Evolutionary conservation across 2,113 vertebrate genomes (phyloP), one percentile per base, ranked within the genome.

Genomic region (Nothobranchius furzeri): DNA sequence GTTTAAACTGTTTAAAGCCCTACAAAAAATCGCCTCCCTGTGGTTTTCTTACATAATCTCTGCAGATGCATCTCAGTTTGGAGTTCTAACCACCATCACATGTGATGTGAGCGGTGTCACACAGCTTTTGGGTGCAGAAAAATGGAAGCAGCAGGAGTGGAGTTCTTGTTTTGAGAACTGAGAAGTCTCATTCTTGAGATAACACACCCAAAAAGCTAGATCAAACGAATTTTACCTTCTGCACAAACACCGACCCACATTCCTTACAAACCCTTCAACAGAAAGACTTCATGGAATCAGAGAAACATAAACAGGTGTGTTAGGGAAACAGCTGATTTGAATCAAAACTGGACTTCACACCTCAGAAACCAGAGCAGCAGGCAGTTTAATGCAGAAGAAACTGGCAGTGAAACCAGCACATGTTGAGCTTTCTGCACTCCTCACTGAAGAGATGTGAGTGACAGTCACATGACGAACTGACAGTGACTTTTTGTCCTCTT

Each of bases 161-260:
- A 20, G 25, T 1, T 42, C 40, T 62, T 65, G 51, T 69, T 77
- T 68, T 54, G 48, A 56, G 40, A 76, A 51, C 46, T 50, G 30
- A 14, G 60, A 8, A 36, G 42, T 73, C 7, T 51, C 70, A 73
- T 85, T 78, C 68, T 73, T 61, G 9, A 75, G 53, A 76, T 70
- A 49, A 82, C 73, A 80, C 60, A 43, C 59, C 13, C 37, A 15
- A 66, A 20, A 60, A 5, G 17, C 55, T 49, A 50, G 49, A 73
- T 49, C 9, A 65, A 82, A 82, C 63, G 83, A 76, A 75, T 76
- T 79, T 63, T 81, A 81, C 81, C 86, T 81, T 42, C 51, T 74
- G 70, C 75, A 52, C 53, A 46, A 85, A 81, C 60, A 81, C 68
- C 17, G 65, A 57, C 69, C 51, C 54, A 56, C 9, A 42, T 13